These are phyloP conservation scores for Conus betulinus DNA, from an alignment of 1,140 invertebrate species.

Conservation along the genomic window DNA sequence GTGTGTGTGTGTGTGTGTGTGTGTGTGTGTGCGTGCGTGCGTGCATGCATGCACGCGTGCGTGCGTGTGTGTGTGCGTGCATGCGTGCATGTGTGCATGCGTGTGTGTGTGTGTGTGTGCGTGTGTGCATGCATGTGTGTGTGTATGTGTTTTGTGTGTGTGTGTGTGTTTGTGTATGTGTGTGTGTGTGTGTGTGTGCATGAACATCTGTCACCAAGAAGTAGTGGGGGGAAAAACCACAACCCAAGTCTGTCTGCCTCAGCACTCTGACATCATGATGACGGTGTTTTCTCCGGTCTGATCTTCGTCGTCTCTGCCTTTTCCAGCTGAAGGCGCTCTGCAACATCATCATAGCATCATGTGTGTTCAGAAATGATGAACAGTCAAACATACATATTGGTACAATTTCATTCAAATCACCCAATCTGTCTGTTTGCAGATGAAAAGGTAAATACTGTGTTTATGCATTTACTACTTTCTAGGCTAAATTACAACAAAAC, in stretches of 20 bases:
- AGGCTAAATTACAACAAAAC: no score
- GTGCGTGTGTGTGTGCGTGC: neutral
- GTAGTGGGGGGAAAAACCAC: neutral
- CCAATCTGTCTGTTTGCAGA: no score
- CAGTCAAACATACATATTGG: neutral
- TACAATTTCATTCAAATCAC: no score
- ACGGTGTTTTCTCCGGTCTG: neutral
- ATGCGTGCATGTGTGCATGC: neutral
- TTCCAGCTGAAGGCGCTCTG: neutral
- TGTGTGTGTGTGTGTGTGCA: constrained; percentile 24
- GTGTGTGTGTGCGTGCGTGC: no score
- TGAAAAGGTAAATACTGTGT: no score
- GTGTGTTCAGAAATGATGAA: neutral
- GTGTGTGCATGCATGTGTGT: neutral
- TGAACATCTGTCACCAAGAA: neutral
- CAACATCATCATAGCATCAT: neutral
- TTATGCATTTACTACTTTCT: no score
- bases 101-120: no score
- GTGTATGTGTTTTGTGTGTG: no score
- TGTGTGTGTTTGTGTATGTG: neutral
- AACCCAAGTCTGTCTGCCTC: neutral
- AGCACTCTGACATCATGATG: no score
- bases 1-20: neutral
- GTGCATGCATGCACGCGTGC: no score
- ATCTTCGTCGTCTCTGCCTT: no score